Evolutionary conservation across 2,888 invertebrate species (phyloP).

Genomic region (Eucera pruinosa): DNA sequence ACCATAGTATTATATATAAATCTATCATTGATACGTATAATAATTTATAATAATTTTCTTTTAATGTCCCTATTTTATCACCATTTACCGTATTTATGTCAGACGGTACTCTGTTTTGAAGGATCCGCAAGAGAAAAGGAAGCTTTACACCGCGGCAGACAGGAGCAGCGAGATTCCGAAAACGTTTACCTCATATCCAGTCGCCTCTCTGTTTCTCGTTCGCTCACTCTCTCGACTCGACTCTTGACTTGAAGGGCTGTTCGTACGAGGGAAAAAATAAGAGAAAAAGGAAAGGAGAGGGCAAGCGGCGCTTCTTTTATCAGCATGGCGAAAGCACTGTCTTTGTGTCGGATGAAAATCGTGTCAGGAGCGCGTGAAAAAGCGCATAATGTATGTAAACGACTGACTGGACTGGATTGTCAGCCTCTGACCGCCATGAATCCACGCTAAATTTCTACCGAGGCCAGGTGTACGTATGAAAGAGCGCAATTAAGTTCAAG

Average conservation of each 20-base stretch:
- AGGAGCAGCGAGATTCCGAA: constrained; percentile 62
- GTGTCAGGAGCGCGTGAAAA: constrained; percentile 41
- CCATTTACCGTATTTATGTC: too few relatives aligned
- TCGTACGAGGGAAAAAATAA: constrained; percentile 9
- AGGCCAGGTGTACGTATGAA: constrained; percentile 30
- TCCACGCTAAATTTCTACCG: constrained; percentile 48
- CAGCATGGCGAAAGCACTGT: constrained; percentile 7
- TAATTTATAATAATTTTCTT: too few relatives aligned
- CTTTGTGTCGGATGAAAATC: constrained; percentile 35
- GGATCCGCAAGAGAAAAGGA: constrained; percentile 19
- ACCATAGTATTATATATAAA: too few relatives aligned
- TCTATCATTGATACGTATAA: too few relatives aligned
- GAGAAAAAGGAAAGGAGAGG: not conserved
- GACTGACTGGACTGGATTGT: constrained; percentile 24
- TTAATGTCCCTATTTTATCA: too few relatives aligned
- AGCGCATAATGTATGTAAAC: constrained; percentile 58
- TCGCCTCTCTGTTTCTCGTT: constrained; percentile 9
- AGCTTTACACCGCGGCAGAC: constrained; percentile 41
- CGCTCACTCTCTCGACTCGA: constrained; percentile 28
- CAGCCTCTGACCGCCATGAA: constrained; percentile 21
- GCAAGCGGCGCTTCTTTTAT: constrained; percentile 25
- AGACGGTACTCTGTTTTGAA: constrained; percentile 19
- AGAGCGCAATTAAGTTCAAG: constrained; percentile 49
- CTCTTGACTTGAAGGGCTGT: constrained; percentile 38
- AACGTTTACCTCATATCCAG: constrained; percentile 65